Evolutionary conservation across 2,797 vertebrate genomes (phyloP).

Genomic region (Harpagifer antarcticus): DNA sequence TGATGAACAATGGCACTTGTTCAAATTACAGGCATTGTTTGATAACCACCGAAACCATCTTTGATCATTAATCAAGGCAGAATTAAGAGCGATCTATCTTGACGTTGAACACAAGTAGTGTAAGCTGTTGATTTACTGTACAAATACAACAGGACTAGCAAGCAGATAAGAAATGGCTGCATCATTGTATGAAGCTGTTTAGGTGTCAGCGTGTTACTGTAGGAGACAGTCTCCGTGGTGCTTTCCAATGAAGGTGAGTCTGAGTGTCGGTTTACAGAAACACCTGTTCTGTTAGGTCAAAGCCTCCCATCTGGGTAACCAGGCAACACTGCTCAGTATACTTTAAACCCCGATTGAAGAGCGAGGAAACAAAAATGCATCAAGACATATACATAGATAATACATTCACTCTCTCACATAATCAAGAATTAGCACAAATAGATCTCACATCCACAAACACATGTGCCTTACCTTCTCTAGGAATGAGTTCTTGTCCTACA

Average conservation of each 20-base stretch:
- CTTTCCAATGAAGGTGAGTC: constrained; percentile 52
- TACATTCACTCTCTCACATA: neutral
- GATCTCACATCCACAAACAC: constrained; percentile 18
- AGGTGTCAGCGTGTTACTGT: neutral
- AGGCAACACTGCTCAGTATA: constrained; percentile 58
- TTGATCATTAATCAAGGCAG: constrained; percentile 25
- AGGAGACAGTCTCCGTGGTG: constrained; percentile 8
- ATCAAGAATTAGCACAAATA: constrained; percentile 5
- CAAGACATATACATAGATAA: neutral
- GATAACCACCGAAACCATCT: neutral
- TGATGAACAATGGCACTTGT: constrained; percentile 40
- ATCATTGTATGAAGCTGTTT: neutral
- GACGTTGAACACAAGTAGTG: neutral
- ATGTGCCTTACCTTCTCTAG: constrained; percentile 57
- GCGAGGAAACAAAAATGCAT: constrained; percentile 21
- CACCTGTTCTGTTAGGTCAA: constrained; percentile 77
- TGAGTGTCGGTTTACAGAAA: constrained; percentile 82
- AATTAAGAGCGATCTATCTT: constrained; percentile 16
- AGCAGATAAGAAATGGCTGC: neutral
- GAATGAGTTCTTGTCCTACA: constrained; percentile 15
- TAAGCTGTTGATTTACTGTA: constrained; percentile 4
- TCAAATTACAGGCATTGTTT: constrained; percentile 7
- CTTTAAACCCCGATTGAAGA: constrained; percentile 19
- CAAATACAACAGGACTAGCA: neutral
- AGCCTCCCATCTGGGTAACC: constrained; percentile 72